phyloP scores from a whole-genome alignment of 2,113 vertebrate species.

The Girardinichthys multiradiatus region DNA sequence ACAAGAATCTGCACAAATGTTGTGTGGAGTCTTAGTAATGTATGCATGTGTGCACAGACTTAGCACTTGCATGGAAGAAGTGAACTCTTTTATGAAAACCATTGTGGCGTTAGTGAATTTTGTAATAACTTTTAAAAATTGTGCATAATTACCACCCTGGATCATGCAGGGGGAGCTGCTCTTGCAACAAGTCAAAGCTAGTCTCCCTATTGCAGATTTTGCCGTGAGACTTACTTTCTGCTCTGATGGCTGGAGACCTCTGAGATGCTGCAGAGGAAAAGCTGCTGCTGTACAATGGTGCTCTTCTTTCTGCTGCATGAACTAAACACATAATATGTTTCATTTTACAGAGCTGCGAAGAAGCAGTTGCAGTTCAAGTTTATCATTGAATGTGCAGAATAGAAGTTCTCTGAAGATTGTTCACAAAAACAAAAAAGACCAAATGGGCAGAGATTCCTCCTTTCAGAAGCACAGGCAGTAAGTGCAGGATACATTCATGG shows the following conservation, averaged over 20 bases:
- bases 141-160: too few species aligned
- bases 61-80: conserved; percentile 60
- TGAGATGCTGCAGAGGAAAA: too few species aligned
- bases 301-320: not conserved
- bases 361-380: conserved; percentile 19
- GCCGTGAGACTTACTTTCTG: too few species aligned
- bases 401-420: conserved; percentile 20
- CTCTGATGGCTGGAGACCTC: too few species aligned
- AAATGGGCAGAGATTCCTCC: too few species aligned
- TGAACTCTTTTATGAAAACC: too few species aligned
- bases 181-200: not conserved
- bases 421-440: not conserved
- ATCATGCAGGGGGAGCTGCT: too few species aligned
- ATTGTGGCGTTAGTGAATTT: too few species aligned
- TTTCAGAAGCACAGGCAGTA: not conserved
- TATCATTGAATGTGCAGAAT: not conserved
- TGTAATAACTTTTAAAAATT: conserved; percentile 43
- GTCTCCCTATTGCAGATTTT: not conserved
- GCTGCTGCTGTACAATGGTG: too few species aligned
- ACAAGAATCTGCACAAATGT: conserved; percentile 50
- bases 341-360: not conserved
- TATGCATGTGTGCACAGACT: conserved; percentile 32
- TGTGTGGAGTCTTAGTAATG: conserved; percentile 24
- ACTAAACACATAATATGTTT: too few species aligned
- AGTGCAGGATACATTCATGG: too few species aligned